Percentiles rank a stretch among this genome's conserved stretches.
Conservation (phyloP, 2,888 invertebrate genomes). For the Epistrophella euchroma region DNA sequence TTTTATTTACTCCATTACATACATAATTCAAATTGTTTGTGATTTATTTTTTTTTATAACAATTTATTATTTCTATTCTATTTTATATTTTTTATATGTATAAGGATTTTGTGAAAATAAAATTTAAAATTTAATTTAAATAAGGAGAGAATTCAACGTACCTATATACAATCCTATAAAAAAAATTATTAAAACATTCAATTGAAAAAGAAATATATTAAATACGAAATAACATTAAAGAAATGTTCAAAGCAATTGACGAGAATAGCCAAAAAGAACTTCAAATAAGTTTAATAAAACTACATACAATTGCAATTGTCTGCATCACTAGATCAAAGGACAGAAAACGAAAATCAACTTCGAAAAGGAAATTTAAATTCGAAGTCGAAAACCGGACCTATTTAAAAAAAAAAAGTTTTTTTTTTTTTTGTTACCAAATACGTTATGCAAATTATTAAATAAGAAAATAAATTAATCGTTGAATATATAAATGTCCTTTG, state of each 20-base stretch:
- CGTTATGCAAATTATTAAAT: slow-evolving; percentile 38
- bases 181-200: slow-evolving; percentile 20
- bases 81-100: slow-evolving; percentile 30
- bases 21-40: slow-evolving; percentile 58
- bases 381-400: slow-evolving; percentile 8
- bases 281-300: slow-evolving; percentile 64
- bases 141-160: slow-evolving; percentile 57
- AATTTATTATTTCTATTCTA: slow-evolving; percentile 56
- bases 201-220: slow-evolving; percentile 23
- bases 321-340: slow-evolving; percentile 83
- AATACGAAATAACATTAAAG: slow-evolving; percentile 67
- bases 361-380: slow-evolving; percentile 28
- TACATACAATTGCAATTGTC: slow-evolving; percentile 80
- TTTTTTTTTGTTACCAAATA: slow-evolving; percentile 24
- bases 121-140: slow-evolving; percentile 38
- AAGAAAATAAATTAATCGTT: slow-evolving; percentile 34
- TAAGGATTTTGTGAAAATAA: slow-evolving; percentile 51
- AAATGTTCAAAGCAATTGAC: slow-evolving; percentile 44
- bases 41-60: slow-evolving; percentile 29
- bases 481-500: slow-evolving; percentile 79
- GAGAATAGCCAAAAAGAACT: slow-evolving; percentile 41
- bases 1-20: slow-evolving; percentile 63
- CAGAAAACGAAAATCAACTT: slow-evolving; percentile 49
- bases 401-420: slow-evolving; percentile 18
- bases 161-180: slow-evolving; percentile 55